Evolutionary conservation across 2,797 vertebrate genomes (phyloP).

Genomic region (Rhadinocentrus ornatus): DNA sequence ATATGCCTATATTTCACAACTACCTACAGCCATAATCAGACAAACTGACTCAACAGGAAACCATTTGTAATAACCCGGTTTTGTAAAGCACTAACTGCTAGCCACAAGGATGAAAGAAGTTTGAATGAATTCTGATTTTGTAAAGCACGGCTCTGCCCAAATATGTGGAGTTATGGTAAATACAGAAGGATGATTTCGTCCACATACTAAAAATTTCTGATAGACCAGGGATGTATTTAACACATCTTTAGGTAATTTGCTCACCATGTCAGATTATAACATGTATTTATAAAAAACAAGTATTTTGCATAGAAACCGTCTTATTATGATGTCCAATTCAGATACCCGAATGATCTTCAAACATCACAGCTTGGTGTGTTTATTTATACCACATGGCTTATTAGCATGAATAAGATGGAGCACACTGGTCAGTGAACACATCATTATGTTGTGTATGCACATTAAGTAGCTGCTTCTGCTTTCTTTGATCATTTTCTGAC

Average conservation of each 20-base stretch:
- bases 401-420: background rate
- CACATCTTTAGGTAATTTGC: background rate
- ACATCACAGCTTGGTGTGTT: background rate
- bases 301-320: background rate
- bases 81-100: too few relatives aligned
- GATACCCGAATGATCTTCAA: background rate
- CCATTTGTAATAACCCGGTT: too few relatives aligned
- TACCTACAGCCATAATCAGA: too few relatives aligned
- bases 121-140: background rate
- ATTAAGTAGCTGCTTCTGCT: background rate
- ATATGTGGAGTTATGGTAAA: background rate
- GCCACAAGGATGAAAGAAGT: too few relatives aligned
- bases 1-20: too few relatives aligned
- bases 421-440: background rate
- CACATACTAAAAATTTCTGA: background rate
- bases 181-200: background rate
- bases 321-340: background rate
- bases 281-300: background rate
- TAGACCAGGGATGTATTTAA: background rate
- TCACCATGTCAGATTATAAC: background rate
- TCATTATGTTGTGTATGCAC: background rate
- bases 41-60: too few relatives aligned
- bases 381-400: background rate
- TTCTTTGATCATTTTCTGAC: background rate
- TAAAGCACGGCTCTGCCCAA: background rate